Conservation (phyloP, 1,140 invertebrate species). For the Pectinophora gossypiella region DNA sequence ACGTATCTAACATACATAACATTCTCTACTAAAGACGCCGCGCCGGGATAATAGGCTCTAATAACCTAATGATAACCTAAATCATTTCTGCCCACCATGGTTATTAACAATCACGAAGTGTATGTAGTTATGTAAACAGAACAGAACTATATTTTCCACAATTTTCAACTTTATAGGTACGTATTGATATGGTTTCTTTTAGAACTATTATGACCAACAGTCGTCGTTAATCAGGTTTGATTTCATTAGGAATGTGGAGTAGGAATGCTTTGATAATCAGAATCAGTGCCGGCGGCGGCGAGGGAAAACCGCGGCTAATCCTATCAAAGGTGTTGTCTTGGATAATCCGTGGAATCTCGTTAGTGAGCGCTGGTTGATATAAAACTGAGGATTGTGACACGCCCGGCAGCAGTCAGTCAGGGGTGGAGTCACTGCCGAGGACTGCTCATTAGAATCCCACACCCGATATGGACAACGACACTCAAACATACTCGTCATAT, state of each 20-base stretch:
- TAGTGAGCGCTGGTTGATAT: slow-evolving; percentile 43
- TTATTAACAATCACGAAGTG: no score
- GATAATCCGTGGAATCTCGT: slow-evolving; percentile 61
- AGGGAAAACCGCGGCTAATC: slow-evolving; percentile 53
- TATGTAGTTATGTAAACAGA: no score
- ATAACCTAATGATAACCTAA: no score
- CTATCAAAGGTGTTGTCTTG: slow-evolving; percentile 41
- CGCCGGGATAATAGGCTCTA: no score
- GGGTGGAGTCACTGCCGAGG: slow-evolving; percentile 60
- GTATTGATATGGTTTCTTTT: not conserved
- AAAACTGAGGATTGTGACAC: slow-evolving; percentile 27
- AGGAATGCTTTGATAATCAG: slow-evolving; percentile 35
- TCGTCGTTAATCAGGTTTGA: not conserved
- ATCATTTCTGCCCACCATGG: no score
- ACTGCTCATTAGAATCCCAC: slow-evolving; percentile 49
- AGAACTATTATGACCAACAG: no score
- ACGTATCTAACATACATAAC: no score
- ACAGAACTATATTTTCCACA: no score
- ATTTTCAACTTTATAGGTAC: no score
- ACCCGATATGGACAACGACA: slow-evolving; percentile 52
- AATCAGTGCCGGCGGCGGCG: slow-evolving; percentile 40
- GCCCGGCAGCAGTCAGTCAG: slow-evolving; percentile 60
- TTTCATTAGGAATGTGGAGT: not conserved
- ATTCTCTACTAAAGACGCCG: no score
- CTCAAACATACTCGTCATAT: slow-evolving; percentile 41